Evolutionary conservation across 37 sponge, comb jelly and placozoan species (phyloP), one percentile per base, ranked within the genome.

Genomic region (Chondrilla cf. caribensis): DNA sequence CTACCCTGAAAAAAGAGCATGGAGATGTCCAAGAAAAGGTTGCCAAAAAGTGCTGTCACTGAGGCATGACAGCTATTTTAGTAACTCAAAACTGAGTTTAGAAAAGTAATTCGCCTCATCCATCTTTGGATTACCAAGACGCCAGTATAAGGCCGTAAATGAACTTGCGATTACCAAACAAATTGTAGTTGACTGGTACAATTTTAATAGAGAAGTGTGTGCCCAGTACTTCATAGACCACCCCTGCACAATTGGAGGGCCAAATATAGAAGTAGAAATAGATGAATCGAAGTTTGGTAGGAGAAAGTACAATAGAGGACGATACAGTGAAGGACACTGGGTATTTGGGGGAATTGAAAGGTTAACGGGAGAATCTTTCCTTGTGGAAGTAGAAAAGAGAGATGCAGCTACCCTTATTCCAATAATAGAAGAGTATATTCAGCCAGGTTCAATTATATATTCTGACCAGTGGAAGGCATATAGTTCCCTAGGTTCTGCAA

Each of bases 301-400:
- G 18, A 2, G 82, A 18, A 81, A 81, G 54, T 86, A 82, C 66
- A 73, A 86, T 40, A 29, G 87, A 25, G 82, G 87, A 21, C 35
- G 87, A 57, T 38, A 55, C 43, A 31, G 25, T 22, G 87, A 86
- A 7, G 82, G 87, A 5, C 87, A 86, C 58, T 86, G 87, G 87
- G 87, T 86, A 35, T 86, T 86, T 37, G 87, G 87, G 32, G 87
- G 87, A 1, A 64, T 51, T 2, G 82, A 86, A 43, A 33, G 87
- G 29, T 42, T 38, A 75, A 86, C 47, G 15, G 42, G 77, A n/a
- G 44, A 86, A 19, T 58, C 60, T 58, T 86, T 86, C 25, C 39
- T 86, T 22, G 78, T 81, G 2, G 64, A 60, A 28, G 64, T 60
- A 26, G 29, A 60, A 4, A 47, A 47, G 51, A 47, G 51, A 11